These are phyloP conservation scores for Nephrotoma flavescens DNA, from an alignment of 2,888 invertebrate species.

Conservation along the genomic window DNA sequence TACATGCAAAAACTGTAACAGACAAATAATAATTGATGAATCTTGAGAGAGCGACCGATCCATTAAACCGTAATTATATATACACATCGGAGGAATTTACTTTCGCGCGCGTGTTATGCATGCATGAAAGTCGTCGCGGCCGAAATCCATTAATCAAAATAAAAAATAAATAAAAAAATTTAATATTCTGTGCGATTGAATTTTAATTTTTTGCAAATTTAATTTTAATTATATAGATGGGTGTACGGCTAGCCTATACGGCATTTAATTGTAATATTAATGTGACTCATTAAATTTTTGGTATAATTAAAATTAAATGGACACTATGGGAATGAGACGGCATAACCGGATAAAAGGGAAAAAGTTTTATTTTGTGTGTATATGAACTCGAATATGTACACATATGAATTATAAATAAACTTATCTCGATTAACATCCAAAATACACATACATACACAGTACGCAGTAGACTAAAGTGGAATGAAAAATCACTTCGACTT, in stretches of 20 bases:
- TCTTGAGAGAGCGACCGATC: neutral
- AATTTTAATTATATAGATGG: neutral
- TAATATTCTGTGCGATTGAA: neutral
- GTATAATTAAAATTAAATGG: neutral
- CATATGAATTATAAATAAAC: neutral
- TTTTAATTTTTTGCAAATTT: neutral
- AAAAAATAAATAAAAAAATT: neutral
- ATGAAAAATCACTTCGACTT: neutral
- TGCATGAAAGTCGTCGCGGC: neutral
- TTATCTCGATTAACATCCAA: neutral
- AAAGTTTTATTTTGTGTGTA: neutral
- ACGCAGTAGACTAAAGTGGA: neutral
- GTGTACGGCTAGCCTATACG: neutral
- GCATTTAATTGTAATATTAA: neutral
- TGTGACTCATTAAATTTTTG: neutral
- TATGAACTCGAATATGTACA: neutral
- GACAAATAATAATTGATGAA: neutral
- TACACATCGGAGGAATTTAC: neutral
- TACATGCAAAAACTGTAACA: neutral
- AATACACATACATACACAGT: neutral
- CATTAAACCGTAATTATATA: neutral
- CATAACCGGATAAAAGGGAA: neutral
- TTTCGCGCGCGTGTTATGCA: neutral
- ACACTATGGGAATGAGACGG: neutral
- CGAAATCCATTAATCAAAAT: neutral